Evolutionary conservation across 1,140 invertebrate genomes (phyloP).

Genomic region (Eumaeus atala): DNA sequence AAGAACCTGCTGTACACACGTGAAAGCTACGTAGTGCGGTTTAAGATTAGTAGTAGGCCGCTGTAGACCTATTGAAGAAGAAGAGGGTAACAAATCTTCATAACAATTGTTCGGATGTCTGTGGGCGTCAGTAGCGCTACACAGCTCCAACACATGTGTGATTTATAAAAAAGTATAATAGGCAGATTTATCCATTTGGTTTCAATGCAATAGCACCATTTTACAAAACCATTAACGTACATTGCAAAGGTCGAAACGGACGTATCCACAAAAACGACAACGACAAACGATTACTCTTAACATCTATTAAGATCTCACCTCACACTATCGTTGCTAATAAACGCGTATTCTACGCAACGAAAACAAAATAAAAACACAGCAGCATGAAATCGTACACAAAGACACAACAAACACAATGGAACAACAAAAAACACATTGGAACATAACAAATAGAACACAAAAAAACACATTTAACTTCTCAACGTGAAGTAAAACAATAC

Average conservation of each 20-base stretch:
- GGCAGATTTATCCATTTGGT: too few relatives aligned
- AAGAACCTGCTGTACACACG: too few relatives aligned
- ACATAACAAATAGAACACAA: slow-evolving; percentile 45
- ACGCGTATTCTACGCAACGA: slow-evolving; percentile 61
- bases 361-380: slow-evolving; percentile 39
- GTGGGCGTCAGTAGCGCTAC: too few relatives aligned
- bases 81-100: too few relatives aligned
- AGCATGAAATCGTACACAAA: slow-evolving; percentile 57
- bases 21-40: too few relatives aligned
- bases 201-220: too few relatives aligned
- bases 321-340: slow-evolving; percentile 61
- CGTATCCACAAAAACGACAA: neutral
- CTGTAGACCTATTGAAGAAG: too few relatives aligned
- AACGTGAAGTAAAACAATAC: slow-evolving; percentile 55
- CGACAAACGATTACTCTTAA: slow-evolving; percentile 14
- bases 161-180: too few relatives aligned
- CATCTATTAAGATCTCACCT: slow-evolving; percentile 40
- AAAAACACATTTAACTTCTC: slow-evolving; percentile 71
- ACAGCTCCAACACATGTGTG: too few relatives aligned
- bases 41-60: too few relatives aligned
- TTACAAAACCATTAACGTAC: neutral
- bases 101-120: too few relatives aligned
- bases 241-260: too few relatives aligned
- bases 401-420: slow-evolving; percentile 38
- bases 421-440: slow-evolving; percentile 5